phyloP scores from a whole-genome alignment of 2,113 vertebrate genomes.

The Strigops habroptila region DNA sequence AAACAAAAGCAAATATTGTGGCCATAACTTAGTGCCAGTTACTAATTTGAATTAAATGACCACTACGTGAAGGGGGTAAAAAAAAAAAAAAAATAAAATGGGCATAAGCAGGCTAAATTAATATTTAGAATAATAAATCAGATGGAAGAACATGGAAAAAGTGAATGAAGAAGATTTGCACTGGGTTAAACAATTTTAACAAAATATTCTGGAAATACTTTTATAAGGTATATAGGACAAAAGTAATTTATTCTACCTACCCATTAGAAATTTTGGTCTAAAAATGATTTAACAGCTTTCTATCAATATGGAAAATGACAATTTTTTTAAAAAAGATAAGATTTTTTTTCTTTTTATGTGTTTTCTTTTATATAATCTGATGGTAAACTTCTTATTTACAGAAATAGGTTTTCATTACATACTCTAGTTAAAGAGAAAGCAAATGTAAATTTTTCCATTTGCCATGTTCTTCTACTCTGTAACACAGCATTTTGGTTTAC shows the following conservation, averaged over 20 bases:
- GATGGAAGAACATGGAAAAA: slow-evolving; percentile 45
- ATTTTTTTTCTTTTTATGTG: background rate
- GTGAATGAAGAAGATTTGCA: slow-evolving; percentile 17
- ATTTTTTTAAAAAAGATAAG: background rate
- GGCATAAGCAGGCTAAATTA: slow-evolving; percentile 44
- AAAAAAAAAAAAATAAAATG: background rate
- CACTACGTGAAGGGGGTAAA: background rate
- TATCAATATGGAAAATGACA: background rate
- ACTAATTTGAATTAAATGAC: background rate
- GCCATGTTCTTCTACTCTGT: background rate
- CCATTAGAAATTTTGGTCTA: background rate
- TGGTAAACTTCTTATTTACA: background rate
- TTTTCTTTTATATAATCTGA: background rate
- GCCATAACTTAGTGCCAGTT: background rate
- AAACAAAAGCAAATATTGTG: background rate
- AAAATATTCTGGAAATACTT: background rate
- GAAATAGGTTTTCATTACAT: background rate
- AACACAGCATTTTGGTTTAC: background rate
- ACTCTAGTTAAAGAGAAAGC: background rate
- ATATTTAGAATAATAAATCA: slow-evolving; percentile 26
- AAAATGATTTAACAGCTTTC: background rate
- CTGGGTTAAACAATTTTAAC: background rate
- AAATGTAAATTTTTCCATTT: background rate
- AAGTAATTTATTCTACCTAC: background rate
- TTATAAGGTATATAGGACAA: background rate